phyloP scores from a whole-genome alignment of 2,113 vertebrate species.

The Tinamus guttatus region DNA sequence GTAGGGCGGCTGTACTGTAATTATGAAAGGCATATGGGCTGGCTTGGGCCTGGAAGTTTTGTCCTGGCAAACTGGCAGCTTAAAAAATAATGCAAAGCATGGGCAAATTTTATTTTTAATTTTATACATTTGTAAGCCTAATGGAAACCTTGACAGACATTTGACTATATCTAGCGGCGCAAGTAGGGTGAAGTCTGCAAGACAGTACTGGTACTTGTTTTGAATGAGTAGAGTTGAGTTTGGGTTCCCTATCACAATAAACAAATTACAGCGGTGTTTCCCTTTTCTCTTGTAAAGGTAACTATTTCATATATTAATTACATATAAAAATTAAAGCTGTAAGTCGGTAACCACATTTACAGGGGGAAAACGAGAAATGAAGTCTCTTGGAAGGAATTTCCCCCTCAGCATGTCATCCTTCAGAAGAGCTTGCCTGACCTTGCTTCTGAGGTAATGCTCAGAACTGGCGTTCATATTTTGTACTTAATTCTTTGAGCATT shows the following conservation, averaged over 20 bases:
- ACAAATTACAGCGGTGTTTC: background rate
- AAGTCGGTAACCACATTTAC: background rate
- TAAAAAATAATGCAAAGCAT: background rate
- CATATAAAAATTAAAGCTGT: background rate
- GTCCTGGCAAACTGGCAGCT: background rate
- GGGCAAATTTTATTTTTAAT: too few species aligned
- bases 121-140: background rate
- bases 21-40: background rate
- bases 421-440: background rate
- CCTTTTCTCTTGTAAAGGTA: background rate
- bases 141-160: background rate
- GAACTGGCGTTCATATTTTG: background rate
- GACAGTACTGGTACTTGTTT: background rate
- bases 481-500: background rate
- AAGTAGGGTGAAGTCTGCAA: background rate
- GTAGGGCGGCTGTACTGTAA: background rate
- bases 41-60: background rate
- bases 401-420: background rate
- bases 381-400: background rate
- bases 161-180: background rate
- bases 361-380: too few species aligned
- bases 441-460: background rate
- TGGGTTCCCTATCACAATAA: background rate
- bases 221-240: background rate
- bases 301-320: background rate